These are phyloP conservation scores for Scartelaos histophorus DNA, from an alignment of 2,113 vertebrate species.

Conservation along the genomic window DNA sequence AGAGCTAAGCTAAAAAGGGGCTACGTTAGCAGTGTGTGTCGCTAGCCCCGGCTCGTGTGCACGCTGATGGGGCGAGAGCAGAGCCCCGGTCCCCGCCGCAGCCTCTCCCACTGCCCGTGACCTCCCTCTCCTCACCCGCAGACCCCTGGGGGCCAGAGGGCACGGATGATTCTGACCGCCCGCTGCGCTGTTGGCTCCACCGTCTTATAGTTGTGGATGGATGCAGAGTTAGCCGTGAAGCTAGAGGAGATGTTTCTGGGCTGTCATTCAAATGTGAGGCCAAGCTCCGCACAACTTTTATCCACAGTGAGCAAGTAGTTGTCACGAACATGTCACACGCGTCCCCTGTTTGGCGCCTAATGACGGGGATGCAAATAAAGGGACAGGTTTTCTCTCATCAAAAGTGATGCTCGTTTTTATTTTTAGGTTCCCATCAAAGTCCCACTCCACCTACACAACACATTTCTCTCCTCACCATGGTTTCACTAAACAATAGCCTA, in stretches of 20 bases:
- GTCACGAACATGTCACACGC: background rate
- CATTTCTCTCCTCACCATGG: conserved; percentile 7
- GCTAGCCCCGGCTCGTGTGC: conserved; percentile 33
- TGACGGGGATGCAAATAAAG: conserved; percentile 10
- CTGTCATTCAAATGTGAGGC: conserved; percentile 24
- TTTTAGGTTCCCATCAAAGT: background rate
- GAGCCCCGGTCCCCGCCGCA: conserved; percentile 20
- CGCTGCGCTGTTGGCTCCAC: conserved; percentile 21
- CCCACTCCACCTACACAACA: background rate
- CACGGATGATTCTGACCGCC: background rate
- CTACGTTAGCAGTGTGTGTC: conserved; percentile 40
- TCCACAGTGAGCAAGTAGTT: conserved; percentile 17
- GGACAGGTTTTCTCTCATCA: background rate
- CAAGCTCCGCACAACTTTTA: conserved; percentile 18
- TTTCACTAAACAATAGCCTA: conserved; percentile 3
- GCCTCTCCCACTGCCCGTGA: conserved; percentile 32
- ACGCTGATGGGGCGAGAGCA: conserved; percentile 26
- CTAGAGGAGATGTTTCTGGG: conserved; percentile 1
- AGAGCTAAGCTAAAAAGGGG: conserved; percentile 56
- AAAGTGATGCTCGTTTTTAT: background rate
- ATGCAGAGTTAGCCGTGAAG: conserved; percentile 39
- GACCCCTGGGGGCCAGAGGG: background rate
- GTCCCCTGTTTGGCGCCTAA: conserved; percentile 1
- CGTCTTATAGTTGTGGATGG: conserved; percentile 17
- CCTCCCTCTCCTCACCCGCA: conserved; percentile 9